A percentile compares a stretch with the other conserved stretches of the same genome.
Conservation (phyloP, 2,888 invertebrate genomes). For the Tetanocera ferruginea region DNA sequence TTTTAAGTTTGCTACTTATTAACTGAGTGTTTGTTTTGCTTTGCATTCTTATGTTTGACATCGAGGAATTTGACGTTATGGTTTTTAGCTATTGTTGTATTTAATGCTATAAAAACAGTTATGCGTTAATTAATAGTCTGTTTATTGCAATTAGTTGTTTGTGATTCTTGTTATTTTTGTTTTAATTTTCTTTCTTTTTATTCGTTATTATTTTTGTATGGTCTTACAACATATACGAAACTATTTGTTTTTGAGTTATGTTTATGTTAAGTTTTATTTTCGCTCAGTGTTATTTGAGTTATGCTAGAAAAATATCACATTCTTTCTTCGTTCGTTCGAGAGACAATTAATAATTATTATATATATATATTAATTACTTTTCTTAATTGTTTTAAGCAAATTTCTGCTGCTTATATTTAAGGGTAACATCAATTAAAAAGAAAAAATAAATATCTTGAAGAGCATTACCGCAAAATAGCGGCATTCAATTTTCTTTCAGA, state of each 20-base stretch:
- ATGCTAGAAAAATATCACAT: constrained; percentile 71
- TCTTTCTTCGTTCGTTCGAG: constrained; percentile 71
- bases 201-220: background rate
- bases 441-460: too few species aligned
- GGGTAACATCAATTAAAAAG: background rate
- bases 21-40: background rate
- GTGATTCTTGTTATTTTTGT: background rate
- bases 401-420: constrained; percentile 42
- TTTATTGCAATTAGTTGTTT: background rate
- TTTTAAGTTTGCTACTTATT: constrained; percentile 7
- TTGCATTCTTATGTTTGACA: constrained; percentile 13
- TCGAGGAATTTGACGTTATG: constrained; percentile 21
- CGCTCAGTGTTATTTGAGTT: constrained; percentile 51
- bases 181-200: background rate
- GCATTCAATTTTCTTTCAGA: background rate
- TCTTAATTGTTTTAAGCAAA: constrained; percentile 48
- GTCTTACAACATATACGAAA: background rate
- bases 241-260: constrained; percentile 3
- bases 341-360: constrained; percentile 59
- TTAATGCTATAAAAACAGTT: constrained; percentile 4
- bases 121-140: too few species aligned
- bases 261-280: constrained; percentile 26
- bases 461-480: too few species aligned
- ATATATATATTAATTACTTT: constrained; percentile 1
- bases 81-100: constrained; percentile 14